phyloP scores from a whole-genome alignment of 2,797 vertebrate genomes.

The Chelon auratus region DNA sequence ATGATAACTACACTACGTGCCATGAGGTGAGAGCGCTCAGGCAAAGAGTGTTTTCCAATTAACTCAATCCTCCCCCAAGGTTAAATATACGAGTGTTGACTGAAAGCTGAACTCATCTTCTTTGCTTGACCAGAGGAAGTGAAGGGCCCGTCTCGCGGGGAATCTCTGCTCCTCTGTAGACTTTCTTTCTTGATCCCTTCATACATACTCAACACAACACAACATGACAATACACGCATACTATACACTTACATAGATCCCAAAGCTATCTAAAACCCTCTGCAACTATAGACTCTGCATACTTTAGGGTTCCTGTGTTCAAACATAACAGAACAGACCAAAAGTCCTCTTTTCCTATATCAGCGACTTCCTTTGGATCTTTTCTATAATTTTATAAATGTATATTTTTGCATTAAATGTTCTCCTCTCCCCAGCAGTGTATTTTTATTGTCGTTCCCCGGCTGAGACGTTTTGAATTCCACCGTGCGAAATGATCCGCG shows the following conservation, averaged over 20 bases:
- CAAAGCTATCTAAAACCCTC: neutral
- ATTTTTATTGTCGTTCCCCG: neutral
- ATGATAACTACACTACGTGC: conserved; percentile 71
- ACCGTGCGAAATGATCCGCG: neutral
- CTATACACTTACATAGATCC: neutral
- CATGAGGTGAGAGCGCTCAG: conserved; percentile 74
- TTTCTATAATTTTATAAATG: neutral
- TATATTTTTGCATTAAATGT: neutral
- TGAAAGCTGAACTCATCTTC: conserved; percentile 54
- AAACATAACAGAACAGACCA: neutral
- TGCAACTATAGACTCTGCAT: no score
- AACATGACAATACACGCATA: neutral
- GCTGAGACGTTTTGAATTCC: conserved; percentile 3
- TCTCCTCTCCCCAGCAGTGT: neutral
- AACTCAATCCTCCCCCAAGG: conserved; percentile 76
- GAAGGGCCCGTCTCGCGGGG: conserved; percentile 27
- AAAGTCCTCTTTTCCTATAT: neutral
- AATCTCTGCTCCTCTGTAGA: neutral
- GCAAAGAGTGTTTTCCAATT: conserved; percentile 78
- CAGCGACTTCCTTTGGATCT: neutral
- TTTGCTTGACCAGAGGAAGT: conserved; percentile 41
- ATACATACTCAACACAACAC: neutral
- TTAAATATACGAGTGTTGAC: conserved; percentile 76
- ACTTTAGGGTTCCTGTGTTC: neutral
- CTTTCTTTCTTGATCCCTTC: conserved; percentile 3